phyloP scores from a whole-genome alignment of 2,888 invertebrate species.

The Plutella xylostella region DNA sequence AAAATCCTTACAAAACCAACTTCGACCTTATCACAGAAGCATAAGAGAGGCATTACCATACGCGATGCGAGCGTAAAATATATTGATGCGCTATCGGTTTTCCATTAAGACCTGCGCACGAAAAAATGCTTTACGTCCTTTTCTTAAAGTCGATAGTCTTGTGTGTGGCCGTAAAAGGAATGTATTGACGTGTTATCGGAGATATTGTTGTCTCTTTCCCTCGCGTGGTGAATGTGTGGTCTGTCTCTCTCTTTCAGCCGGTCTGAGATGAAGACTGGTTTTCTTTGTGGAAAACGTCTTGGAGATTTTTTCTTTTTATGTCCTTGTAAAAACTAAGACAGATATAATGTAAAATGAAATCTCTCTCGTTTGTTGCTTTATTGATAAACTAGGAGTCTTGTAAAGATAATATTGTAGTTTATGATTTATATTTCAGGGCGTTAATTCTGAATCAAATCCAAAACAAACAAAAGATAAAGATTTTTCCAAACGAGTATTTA shows the following conservation, averaged over 20 bases:
- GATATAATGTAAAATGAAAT: no score
- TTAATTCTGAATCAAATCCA: no score
- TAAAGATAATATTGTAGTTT: background rate
- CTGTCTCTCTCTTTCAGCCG: slow-evolving; percentile 56
- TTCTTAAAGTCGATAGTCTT: slow-evolving; percentile 31
- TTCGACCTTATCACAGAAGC: slow-evolving; percentile 30
- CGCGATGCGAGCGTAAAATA: slow-evolving; percentile 42
- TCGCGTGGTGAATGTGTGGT: slow-evolving; percentile 38
- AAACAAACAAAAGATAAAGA: no score
- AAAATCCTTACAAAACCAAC: slow-evolving; percentile 30
- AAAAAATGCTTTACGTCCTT: slow-evolving; percentile 31
- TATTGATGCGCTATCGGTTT: slow-evolving; percentile 70
- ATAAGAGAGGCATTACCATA: slow-evolving; percentile 33
- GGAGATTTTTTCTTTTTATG: slow-evolving; percentile 46
- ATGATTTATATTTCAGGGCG: background rate
- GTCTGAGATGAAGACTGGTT: slow-evolving; percentile 53
- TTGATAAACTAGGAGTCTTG: background rate
- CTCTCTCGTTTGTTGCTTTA: background rate
- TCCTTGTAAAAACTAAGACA: no score
- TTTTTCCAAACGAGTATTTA: slow-evolving; percentile 2
- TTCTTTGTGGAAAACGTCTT: slow-evolving; percentile 50
- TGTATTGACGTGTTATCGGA: slow-evolving; percentile 70
- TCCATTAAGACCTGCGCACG: slow-evolving; percentile 44
- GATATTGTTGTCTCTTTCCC: slow-evolving; percentile 52
- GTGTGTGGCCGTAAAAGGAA: slow-evolving; percentile 44